Percentiles rank a stretch among this genome's conserved stretches.
Conservation (phyloP, 2,113 vertebrate genomes). For the Gobius niger region DNA sequence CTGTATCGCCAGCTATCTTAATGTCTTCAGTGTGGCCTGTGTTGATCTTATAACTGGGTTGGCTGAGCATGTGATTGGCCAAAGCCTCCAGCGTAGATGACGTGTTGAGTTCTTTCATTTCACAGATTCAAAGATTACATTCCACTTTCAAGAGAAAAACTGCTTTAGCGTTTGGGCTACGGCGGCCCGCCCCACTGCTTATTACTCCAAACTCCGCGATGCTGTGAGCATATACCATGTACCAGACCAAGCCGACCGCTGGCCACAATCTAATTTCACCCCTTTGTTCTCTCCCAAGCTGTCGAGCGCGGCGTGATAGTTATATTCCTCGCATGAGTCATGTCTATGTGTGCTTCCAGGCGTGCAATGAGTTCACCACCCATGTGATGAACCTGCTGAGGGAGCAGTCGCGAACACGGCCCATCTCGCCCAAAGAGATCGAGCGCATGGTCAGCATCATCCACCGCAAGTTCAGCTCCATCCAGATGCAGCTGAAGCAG, state of each 20-base stretch:
- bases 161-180: neutral
- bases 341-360: slow-evolving; percentile 71
- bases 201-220: slow-evolving; percentile 36
- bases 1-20: neutral
- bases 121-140: neutral
- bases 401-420: slow-evolving; percentile 96
- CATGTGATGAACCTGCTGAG: slow-evolving; percentile 99
- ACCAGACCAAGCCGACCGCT: slow-evolving; percentile 33
- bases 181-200: neutral
- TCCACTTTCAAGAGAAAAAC: neutral
- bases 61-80: slow-evolving; percentile 8
- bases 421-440: slow-evolving; percentile 98
- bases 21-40: neutral
- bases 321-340: slow-evolving; percentile 64
- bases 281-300: slow-evolving; percentile 53
- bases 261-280: slow-evolving; percentile 62
- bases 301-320: slow-evolving; percentile 41
- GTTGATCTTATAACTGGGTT: neutral
- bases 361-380: slow-evolving; percentile 92
- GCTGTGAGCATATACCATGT: slow-evolving; percentile 34
- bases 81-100: slow-evolving; percentile 1
- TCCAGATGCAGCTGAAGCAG: slow-evolving; percentile 99
- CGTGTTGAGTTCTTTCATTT: neutral
- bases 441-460: slow-evolving; percentile 99
- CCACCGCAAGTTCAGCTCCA: slow-evolving; percentile 99